phyloP scores from a whole-genome alignment of 2,797 vertebrate species.

The Bovichtus diacanthus region DNA sequence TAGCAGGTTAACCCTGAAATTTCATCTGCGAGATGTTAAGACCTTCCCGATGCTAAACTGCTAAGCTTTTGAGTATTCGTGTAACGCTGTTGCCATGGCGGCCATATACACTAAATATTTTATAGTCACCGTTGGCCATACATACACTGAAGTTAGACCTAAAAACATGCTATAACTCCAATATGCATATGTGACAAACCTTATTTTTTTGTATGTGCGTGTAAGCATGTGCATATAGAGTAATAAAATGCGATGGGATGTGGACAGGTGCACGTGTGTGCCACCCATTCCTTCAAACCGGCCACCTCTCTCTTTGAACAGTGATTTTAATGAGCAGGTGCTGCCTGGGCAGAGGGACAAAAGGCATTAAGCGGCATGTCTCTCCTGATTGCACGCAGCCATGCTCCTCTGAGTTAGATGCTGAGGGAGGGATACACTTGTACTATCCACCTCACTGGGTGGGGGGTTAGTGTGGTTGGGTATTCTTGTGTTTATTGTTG shows the following conservation, averaged over 20 bases:
- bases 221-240: background rate
- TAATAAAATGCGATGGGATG: constrained; percentile 53
- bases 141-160: constrained; percentile 7
- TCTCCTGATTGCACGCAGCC: constrained; percentile 61
- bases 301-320: constrained; percentile 36
- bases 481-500: too few relatives aligned
- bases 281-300: constrained; percentile 33
- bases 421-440: constrained; percentile 31
- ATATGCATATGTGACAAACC: constrained; percentile 7
- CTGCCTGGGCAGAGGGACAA: constrained; percentile 47
- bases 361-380: constrained; percentile 47
- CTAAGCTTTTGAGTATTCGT: too few relatives aligned
- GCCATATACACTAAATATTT: background rate
- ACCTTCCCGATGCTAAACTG: too few relatives aligned
- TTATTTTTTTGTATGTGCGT: background rate
- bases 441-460: background rate
- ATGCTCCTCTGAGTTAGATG: constrained; percentile 25
- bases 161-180: background rate
- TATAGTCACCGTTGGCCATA: background rate
- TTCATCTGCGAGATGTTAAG: too few relatives aligned
- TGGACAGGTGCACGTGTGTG: constrained; percentile 2
- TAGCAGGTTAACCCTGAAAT: too few relatives aligned
- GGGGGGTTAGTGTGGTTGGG: too few relatives aligned
- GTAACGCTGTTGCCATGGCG: too few relatives aligned
- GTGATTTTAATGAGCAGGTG: constrained; percentile 72